A percentile compares a stretch with the other conserved stretches of the same genome.
phyloP scores from a whole-genome alignment of 2,113 vertebrate genomes.

The Siphamia tubifer region DNA sequence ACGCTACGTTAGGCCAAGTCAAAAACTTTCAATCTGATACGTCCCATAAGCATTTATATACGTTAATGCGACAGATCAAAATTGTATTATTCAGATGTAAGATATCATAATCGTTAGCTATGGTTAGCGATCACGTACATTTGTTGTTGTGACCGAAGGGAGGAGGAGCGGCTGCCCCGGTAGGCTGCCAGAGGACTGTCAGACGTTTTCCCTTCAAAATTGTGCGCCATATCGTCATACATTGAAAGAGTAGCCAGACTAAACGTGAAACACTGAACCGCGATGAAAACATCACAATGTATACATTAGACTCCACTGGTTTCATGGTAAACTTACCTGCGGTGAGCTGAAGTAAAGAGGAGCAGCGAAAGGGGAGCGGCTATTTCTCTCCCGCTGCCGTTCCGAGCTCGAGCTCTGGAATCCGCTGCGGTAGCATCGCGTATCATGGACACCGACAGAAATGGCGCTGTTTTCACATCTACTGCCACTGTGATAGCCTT shows the following conservation, averaged over 20 bases:
- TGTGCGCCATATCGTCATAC: constrained; percentile 70
- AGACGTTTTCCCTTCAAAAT: constrained; percentile 63
- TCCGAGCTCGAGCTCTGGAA: constrained; percentile 81
- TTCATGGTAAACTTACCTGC: constrained; percentile 65
- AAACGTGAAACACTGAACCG: not conserved
- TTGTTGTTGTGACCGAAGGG: constrained; percentile 68
- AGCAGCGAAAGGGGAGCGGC: constrained; percentile 78
- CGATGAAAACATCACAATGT: not conserved
- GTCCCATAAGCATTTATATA: not conserved
- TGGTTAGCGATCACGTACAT: constrained; percentile 6
- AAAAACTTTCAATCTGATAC: not conserved
- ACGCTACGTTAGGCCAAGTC: not conserved
- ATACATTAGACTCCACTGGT: not conserved
- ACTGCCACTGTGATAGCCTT: constrained; percentile 31
- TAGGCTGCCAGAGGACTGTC: constrained; percentile 43
- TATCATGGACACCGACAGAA: constrained; percentile 79
- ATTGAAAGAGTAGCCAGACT: constrained; percentile 2
- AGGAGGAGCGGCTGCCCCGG: constrained; percentile 71
- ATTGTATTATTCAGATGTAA: not conserved
- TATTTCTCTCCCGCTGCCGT: constrained; percentile 82
- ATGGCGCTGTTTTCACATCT: constrained; percentile 72
- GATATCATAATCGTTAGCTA: not conserved
- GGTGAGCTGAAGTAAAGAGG: constrained; percentile 68
- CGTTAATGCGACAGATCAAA: not conserved
- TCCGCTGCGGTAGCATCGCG: constrained; percentile 80